Evolutionary conservation across 2,888 invertebrate genomes (phyloP), one percentile per base, ranked within the genome.

Genomic region (Nasonovia ribisnigri): DNA sequence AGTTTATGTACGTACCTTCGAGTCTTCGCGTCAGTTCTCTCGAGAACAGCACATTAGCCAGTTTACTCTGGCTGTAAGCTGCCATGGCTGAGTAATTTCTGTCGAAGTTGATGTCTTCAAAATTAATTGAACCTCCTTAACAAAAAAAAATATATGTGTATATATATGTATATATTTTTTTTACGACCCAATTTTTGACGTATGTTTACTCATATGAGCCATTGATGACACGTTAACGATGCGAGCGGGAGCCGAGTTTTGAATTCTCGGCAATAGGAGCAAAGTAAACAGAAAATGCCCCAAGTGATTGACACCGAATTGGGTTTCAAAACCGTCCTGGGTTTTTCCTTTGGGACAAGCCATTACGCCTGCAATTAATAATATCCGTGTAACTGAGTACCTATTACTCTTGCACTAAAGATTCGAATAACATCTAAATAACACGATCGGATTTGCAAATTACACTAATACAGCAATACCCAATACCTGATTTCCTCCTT

Each of bases 301-400:
- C 94, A 97, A 96, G 95, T 97, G 97, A 95, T 97, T 97, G 0
- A 97, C 96, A 24, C 97, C 97, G 24, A 97, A 96, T 94, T 97
- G 97, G 92, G 96, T 96, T 95, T 97, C 97, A 95, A 97, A 97
- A 0, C 97, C 97, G 95, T 97, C 97, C 89, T 96, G 96, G 0
- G 97, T 97, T 92, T 96, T 96, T 0, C 96, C 96, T 93, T 96
- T 96, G 0, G 97, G 97, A 92, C 97, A 97, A 95, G 97, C 96
- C 97, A 97, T 97, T 0, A 97, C 96, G 0, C 97, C 97, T 10
- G 97, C 4, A 42, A 84, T 42, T 42, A 84, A 42, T 42, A 42
- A 42, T 84, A 24, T 8, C 42, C 5, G 10, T 26, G 20, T 84
- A 84, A 84, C 26, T 84, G 26, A 1, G 4, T 84, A 84, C 26